A percentile compares a stretch with the other conserved stretches of the same genome.
Evolutionary conservation across 2,888 invertebrate genomes (phyloP).

Genomic region (Coelinius sp.): DNA sequence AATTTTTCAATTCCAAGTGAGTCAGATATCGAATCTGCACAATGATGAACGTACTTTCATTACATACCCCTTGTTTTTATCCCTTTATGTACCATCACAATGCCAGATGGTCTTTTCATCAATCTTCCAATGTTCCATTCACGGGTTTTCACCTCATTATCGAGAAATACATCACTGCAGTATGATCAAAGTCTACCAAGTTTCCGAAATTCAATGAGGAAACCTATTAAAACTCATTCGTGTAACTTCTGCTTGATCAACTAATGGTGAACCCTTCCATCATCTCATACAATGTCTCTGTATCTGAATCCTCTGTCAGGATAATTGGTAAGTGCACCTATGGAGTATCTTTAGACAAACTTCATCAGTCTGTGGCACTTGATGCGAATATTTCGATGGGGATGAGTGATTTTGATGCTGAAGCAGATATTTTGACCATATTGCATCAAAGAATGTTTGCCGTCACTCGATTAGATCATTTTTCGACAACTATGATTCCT

Average conservation of each 20-base stretch:
- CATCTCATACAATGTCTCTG: conserved; percentile 14
- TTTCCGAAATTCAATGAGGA: conserved; percentile 9
- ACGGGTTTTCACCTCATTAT: background rate
- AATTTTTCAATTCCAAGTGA: conserved; percentile 12
- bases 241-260: conserved; percentile 2
- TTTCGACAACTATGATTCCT: background rate
- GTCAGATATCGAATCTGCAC: conserved; percentile 12
- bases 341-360: conserved; percentile 48
- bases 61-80: background rate
- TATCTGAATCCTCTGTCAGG: conserved; percentile 38
- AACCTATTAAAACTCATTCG: conserved; percentile 12
- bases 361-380: conserved; percentile 53
- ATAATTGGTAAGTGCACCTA: conserved; percentile 35
- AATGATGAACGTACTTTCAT: conserved; percentile 14
- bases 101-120: background rate
- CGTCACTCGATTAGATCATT: background rate
- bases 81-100: background rate
- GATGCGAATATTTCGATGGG: conserved; percentile 14
- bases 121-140: background rate
- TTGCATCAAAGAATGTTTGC: background rate
- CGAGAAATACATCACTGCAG: background rate
- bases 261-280: conserved; percentile 3
- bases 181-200: conserved; percentile 3
- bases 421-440: background rate
- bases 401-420: background rate